phyloP scores from a whole-genome alignment of 2,797 vertebrate genomes.

The Sebastes matsubarae region DNA sequence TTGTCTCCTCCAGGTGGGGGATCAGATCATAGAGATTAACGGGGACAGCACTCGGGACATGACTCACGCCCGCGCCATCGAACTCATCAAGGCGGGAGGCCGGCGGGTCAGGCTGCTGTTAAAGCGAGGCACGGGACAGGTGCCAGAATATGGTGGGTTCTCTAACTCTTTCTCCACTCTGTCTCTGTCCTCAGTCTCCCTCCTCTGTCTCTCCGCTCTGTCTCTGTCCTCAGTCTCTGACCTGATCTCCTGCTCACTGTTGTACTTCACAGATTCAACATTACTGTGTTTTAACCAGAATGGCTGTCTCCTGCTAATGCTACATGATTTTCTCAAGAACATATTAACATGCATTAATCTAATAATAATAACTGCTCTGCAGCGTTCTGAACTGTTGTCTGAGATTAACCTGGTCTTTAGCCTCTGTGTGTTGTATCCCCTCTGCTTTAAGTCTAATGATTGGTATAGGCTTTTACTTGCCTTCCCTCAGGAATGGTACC shows the following conservation, averaged over 20 bases:
- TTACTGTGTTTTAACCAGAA: conserved; percentile 30
- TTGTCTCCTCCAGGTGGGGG: conserved; percentile 89
- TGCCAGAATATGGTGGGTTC: conserved; percentile 98
- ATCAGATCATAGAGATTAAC: conserved; percentile 99
- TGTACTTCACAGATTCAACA: conserved; percentile 10
- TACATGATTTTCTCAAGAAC: conserved; percentile 22
- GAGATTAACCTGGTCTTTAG: conserved; percentile 25
- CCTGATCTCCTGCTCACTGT: background rate
- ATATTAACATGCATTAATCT: conserved; percentile 58
- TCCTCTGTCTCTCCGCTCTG: too few species aligned
- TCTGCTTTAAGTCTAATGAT: conserved; percentile 96
- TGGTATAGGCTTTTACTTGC: conserved; percentile 98
- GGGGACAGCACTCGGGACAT: conserved; percentile 99
- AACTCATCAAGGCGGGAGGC: conserved; percentile 98
- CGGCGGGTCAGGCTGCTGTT: conserved; percentile 93
- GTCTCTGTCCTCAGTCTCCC: background rate
- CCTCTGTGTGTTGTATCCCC: conserved; percentile 85
- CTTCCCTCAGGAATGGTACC: conserved; percentile 99
- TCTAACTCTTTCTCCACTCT: background rate
- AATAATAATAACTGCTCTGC: background rate
- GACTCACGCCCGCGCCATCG: conserved; percentile 97
- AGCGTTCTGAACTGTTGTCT: conserved; percentile 29
- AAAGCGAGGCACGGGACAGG: conserved; percentile 98
- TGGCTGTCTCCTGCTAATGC: conserved; percentile 6
- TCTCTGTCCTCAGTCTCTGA: background rate